Conservation (phyloP, 2,888 invertebrate genomes). For the Rhaphigaster nebulosa region DNA sequence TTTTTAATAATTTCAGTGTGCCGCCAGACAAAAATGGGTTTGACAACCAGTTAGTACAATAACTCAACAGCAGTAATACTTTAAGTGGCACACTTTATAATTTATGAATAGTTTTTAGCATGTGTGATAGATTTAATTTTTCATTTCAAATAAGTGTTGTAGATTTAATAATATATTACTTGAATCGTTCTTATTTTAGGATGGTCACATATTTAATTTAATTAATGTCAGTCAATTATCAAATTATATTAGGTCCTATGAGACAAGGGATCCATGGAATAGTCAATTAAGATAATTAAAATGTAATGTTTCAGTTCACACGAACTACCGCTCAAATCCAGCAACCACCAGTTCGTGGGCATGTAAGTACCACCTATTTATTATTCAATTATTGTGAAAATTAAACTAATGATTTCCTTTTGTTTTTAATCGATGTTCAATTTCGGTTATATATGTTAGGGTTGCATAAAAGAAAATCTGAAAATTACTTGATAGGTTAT, state of each 20-base stretch:
- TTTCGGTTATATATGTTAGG: no score
- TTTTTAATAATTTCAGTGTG: no score
- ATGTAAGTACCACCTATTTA: slow-evolving; percentile 39
- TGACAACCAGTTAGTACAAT: no score
- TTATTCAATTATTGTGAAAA: background rate
- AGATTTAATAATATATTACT: background rate
- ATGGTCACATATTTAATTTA: background rate
- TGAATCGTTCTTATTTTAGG: background rate
- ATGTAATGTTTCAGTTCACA: slow-evolving; percentile 54
- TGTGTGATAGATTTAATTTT: no score
- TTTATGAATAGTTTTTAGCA: no score
- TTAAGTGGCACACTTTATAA: no score
- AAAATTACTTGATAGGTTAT: no score
- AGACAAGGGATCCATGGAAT: background rate
- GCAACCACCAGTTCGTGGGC: slow-evolving; percentile 53
- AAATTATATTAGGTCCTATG: background rate
- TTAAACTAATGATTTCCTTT: no score
- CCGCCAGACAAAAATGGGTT: no score
- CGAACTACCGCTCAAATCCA: slow-evolving; percentile 29
- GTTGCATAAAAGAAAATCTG: no score
- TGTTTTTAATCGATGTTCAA: no score
- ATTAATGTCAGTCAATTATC: background rate
- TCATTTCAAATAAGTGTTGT: background rate
- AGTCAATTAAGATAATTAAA: background rate
- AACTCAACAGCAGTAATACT: no score